Conservation (phyloP, 2,797 vertebrate species). For the Hydrocynus forskahlii region DNA sequence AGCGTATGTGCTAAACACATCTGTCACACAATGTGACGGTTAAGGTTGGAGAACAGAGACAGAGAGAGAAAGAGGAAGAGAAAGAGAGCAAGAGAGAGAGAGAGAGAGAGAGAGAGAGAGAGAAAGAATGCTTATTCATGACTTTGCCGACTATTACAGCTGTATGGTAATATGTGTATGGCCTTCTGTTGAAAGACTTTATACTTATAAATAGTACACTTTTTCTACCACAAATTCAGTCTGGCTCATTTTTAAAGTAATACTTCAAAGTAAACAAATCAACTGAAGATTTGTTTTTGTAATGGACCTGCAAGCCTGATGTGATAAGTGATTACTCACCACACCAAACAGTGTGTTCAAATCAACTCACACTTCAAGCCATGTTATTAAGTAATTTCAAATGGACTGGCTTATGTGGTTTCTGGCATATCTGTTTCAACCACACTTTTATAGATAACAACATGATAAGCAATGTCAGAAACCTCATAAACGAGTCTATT, state of each 20-base stretch:
- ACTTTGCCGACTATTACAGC: not conserved
- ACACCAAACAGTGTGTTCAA: too few species aligned
- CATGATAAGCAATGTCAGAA: not conserved
- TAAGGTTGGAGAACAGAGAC: conserved; percentile 19
- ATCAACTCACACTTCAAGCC: too few species aligned
- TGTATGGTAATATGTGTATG: not conserved
- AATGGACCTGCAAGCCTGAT: too few species aligned
- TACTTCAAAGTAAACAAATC: too few species aligned
- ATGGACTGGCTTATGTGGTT: too few species aligned
- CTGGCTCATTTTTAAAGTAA: not conserved
- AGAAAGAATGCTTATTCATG: not conserved
- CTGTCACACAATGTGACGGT: conserved; percentile 10
- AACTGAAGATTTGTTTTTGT: too few species aligned
- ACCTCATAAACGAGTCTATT: not conserved
- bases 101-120: not conserved
- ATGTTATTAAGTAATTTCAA: too few species aligned
- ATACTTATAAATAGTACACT: not conserved
- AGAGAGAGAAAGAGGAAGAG: not conserved
- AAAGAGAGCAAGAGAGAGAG: too few species aligned
- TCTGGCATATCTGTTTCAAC: too few species aligned
- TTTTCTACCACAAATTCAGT: not conserved
- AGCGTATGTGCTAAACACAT: conserved; percentile 19
- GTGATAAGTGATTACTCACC: too few species aligned
- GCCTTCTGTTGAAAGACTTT: not conserved
- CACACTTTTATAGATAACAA: not conserved